Conservation (phyloP, 1,140 invertebrate species). For the Nymphalis io region DNA sequence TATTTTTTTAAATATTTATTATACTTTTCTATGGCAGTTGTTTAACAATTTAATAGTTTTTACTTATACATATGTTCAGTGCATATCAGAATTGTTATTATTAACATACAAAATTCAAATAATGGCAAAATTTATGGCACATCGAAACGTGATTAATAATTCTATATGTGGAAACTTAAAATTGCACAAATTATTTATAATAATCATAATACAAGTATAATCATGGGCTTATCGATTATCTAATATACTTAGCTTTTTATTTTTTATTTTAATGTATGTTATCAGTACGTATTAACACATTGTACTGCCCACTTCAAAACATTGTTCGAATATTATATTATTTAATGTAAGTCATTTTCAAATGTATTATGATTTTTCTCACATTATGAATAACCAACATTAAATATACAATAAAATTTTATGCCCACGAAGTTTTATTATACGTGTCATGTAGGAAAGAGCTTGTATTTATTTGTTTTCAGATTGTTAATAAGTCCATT, state of each 20-base stretch:
- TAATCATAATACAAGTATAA: neutral
- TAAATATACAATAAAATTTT: no score
- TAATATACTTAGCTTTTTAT: no score
- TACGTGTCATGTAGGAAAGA: neutral
- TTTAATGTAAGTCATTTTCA: no score
- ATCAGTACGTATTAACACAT: no score
- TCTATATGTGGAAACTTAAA: neutral
- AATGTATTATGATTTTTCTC: no score
- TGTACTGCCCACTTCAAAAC: no score
- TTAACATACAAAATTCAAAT: constrained; percentile 8
- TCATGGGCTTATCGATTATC: neutral
- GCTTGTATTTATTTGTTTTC: neutral
- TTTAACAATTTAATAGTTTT: neutral
- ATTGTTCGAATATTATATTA: no score
- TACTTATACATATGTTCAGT: neutral
- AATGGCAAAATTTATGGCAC: constrained; percentile 9
- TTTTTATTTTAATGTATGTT: no score
- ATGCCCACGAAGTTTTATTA: neutral
- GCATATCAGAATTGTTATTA: constrained; percentile 3
- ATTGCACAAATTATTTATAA: constrained; percentile 6
- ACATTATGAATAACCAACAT: no score
- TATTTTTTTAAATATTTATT: neutral
- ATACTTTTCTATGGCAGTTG: constrained; percentile 3
- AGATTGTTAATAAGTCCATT: constrained; percentile 50
- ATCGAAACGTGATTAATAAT: neutral